phyloP scores from a whole-genome alignment of 1,140 invertebrate species.

The Hylaeus anthracinus region DNA sequence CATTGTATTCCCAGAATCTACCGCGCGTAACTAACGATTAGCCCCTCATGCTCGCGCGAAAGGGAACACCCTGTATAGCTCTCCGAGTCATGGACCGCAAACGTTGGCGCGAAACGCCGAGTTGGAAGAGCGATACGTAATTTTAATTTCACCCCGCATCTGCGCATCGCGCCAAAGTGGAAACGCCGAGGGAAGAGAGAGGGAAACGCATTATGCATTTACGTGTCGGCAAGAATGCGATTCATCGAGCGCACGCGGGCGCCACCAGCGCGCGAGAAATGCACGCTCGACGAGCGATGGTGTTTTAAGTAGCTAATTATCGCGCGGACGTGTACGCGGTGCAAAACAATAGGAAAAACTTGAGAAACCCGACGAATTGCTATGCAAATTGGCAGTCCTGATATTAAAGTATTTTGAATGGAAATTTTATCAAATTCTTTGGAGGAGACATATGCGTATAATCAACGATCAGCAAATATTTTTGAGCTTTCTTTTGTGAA shows the following conservation, averaged over 20 bases:
- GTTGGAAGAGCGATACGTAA: conserved; percentile 10
- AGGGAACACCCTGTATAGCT: neutral
- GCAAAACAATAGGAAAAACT: neutral
- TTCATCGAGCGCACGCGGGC: conserved; percentile 38
- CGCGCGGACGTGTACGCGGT: conserved; percentile 12
- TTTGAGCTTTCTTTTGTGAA: no score
- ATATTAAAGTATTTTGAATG: conserved; percentile 4
- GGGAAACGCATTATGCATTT: conserved; percentile 36
- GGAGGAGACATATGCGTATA: no score
- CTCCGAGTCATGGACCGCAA: neutral
- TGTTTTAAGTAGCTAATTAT: conserved; percentile 49
- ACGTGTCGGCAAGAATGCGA: conserved; percentile 38
- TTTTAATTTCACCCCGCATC: conserved; percentile 40
- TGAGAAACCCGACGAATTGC: neutral
- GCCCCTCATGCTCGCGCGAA: neutral
- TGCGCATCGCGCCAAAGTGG: neutral
- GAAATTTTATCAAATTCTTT: neutral
- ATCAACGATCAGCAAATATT: no score
- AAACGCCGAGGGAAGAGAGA: neutral
- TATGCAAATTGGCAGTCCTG: conserved; percentile 1
- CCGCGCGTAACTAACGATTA: no score
- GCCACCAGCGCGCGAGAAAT: conserved; percentile 39
- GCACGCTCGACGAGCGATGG: neutral
- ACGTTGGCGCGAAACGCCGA: neutral
- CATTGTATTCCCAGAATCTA: no score